Percentiles rank a stretch among this genome's conserved stretches.
Evolutionary conservation across 35 echinoderm and acorn worm genomes (phyloP).

Genomic region (Chiridota heheva): DNA sequence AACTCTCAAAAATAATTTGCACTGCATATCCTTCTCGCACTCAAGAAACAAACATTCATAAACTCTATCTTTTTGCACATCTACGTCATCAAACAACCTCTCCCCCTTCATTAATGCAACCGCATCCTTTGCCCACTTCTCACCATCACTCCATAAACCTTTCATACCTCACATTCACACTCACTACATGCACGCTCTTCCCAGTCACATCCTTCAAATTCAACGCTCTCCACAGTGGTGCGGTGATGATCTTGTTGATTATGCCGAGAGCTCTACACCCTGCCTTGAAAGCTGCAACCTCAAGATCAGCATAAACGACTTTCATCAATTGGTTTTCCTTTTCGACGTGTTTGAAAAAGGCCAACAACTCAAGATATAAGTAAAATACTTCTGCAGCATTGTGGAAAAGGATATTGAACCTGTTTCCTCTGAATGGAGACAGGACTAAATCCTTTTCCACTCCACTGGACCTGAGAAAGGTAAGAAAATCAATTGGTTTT

Average conservation of each 20-base stretch:
- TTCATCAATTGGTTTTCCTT: constrained; percentile 29
- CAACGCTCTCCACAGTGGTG: constrained; percentile 22
- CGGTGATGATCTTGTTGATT: constrained; percentile 41
- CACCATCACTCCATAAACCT: constrained; percentile 36
- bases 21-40: too few species aligned
- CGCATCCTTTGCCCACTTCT: constrained; percentile 32
- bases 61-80: too few species aligned
- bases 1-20: too few species aligned
- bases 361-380: not conserved
- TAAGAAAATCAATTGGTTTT: constrained; percentile 37
- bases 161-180: constrained; percentile 39
- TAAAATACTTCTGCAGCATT: constrained; percentile 50
- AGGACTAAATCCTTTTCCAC: constrained; percentile 5
- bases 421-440: constrained; percentile 57
- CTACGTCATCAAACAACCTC: constrained; percentile 1
- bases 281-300: constrained; percentile 24
- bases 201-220: not conserved
- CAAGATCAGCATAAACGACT: constrained; percentile 52
- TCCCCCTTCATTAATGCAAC: constrained; percentile 20
- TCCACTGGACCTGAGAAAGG: constrained; percentile 13
- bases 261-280: constrained; percentile 40
- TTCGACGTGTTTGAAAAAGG: constrained; percentile 29
- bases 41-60: too few species aligned
- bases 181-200: not conserved
- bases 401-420: constrained; percentile 71